phyloP scores from a whole-genome alignment of 2,113 vertebrate genomes.

The Vanacampus margaritifer region DNA sequence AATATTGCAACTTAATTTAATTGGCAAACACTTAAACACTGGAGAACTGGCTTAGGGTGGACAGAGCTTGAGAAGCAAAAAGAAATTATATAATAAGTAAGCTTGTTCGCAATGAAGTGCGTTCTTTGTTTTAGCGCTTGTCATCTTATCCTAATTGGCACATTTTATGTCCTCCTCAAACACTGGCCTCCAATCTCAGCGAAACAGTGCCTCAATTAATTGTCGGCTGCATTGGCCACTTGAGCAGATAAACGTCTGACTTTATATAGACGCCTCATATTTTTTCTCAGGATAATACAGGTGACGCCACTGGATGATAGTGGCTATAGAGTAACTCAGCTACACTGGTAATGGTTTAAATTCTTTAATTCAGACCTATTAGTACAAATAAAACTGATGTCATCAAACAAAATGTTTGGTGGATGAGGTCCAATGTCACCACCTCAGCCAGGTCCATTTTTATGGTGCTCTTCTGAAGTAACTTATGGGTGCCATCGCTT shows the following conservation, averaged over 20 bases:
- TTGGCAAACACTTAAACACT: slow-evolving; percentile 30
- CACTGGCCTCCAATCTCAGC: not conserved
- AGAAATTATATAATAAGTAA: not conserved
- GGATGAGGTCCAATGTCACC: not conserved
- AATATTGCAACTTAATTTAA: slow-evolving; percentile 40
- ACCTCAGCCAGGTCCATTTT: not conserved
- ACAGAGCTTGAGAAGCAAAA: not conserved
- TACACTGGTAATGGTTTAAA: not conserved
- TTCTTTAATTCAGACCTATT: not conserved
- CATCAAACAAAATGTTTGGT: not conserved
- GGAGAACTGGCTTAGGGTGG: slow-evolving; percentile 4
- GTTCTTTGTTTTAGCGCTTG: not conserved
- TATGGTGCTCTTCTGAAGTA: no score
- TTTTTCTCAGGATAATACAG: not conserved
- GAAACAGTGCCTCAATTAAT: no score
- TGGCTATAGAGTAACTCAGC: not conserved
- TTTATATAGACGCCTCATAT: not conserved
- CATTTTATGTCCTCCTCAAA: not conserved
- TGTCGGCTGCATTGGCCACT: no score
- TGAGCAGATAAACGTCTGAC: no score
- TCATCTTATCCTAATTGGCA: not conserved
- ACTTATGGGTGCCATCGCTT: not conserved
- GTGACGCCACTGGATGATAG: not conserved
- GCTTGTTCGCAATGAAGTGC: not conserved
- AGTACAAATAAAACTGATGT: not conserved